Evolutionary conservation across 2,113 vertebrate species (phyloP), one percentile per base, ranked within the genome.

Genomic region (Numenius arquata): DNA sequence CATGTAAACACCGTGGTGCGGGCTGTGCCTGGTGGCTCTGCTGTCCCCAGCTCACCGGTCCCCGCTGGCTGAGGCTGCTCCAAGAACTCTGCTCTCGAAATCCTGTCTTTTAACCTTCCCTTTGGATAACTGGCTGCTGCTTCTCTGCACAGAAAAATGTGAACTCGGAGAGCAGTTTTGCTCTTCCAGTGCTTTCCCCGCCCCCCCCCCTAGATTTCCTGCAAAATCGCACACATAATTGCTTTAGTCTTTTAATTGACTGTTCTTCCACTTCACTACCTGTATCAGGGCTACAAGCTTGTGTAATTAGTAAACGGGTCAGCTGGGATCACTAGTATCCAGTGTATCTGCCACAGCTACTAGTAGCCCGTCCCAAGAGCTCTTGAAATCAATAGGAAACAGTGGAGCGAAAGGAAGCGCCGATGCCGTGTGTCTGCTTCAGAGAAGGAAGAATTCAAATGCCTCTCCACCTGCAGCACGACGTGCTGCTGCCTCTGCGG

Each of bases 1-100:
- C 0, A 20, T 14, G 70, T 50, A 56, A 81, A 58, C 47, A 23
- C 38, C 0, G 0, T 5, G 56, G 56, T 36, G 79, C 61, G 65
- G 83, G 65, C 63, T 86, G 55, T 67, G 34, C 79, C 48, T 76
- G 70, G 62, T 59, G 73, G 48, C 85, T 93, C 58, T 83, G 81
- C 48, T 88, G 75, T 53, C 52, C 38, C 53, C 16, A 8, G 23
- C 41, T 63, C 53, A 45, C 19, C 1, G 0, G 34, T 65, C 41
- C 38, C 23, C 21, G 32, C 52, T 25, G 36, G 30, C 3, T 80
- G 59, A 83, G 67, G 36, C 50, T 88, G 48, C 45, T 83, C 56
- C 38, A 40, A 61, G 65, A 89, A 45, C 58, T 78, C 40, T 52
- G 56, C 23, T 56, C 66, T 78, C 2, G 0, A 58, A 93, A 58